Conservation (phyloP, 2,797 vertebrate species). For the Rhinatrema bivittatum region DNA sequence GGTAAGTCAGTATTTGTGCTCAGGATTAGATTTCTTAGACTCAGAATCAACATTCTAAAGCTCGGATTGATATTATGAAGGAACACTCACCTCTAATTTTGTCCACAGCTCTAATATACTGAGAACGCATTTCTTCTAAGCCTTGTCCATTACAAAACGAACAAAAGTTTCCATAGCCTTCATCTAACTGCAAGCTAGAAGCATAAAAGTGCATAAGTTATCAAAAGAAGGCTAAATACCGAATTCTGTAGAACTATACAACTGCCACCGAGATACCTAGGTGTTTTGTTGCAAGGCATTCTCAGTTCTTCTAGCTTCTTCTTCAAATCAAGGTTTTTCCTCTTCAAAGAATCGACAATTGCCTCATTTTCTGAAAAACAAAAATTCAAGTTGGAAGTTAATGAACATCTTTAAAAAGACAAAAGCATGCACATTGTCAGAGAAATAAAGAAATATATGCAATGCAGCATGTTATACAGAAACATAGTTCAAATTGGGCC, state of each 20-base stretch:
- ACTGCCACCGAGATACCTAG: constrained; percentile 35
- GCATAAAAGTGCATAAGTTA: background rate
- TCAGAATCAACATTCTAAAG: too few species aligned
- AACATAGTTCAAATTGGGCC: too few species aligned
- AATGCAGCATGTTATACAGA: too few species aligned
- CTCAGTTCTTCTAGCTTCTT: constrained; percentile 57
- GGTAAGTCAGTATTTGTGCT: too few species aligned
- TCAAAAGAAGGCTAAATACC: background rate
- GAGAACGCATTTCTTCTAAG: constrained; percentile 84
- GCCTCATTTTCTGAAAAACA: too few species aligned
- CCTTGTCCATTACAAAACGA: constrained; percentile 54
- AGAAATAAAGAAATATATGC: too few species aligned
- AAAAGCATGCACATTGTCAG: too few species aligned
- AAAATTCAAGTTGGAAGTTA: too few species aligned
- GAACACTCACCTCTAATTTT: constrained; percentile 85
- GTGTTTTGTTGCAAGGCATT: constrained; percentile 21
- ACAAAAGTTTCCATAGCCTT: constrained; percentile 23
- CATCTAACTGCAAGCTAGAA: constrained; percentile 46
- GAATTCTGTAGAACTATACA: background rate
- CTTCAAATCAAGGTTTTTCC: constrained; percentile 56
- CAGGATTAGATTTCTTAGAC: too few species aligned
- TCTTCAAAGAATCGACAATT: constrained; percentile 27
- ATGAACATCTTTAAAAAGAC: too few species aligned
- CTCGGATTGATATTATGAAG: too few species aligned
- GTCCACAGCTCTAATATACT: constrained; percentile 78